Base-by-base conservation (phyloP, 2,797 vertebrate genomes). In the Apogon talboti region DNA sequence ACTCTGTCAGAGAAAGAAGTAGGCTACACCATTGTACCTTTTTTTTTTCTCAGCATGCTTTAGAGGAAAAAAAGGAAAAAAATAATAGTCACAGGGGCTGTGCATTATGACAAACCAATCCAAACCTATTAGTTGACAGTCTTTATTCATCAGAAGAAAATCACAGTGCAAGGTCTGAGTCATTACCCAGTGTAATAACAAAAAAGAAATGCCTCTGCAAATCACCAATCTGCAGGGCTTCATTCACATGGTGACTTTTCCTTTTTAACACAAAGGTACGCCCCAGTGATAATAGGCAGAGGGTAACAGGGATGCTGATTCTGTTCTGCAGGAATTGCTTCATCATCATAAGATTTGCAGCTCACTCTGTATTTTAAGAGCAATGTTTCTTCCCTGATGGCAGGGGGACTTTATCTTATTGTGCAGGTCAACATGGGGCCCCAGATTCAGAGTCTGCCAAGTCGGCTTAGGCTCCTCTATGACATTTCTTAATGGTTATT, bases 291-390 rank as follows among this genome's bases (percentile, higher is more conserved):
- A 24, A 55, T 64, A 78, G 44, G 49, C 59, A 54, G 60, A 21
- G 50, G 50, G 57, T 53, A 52, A 56, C 19, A 62, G 70, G 57
- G 79, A 85, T 76, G 78, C 74, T 82, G 65, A 66, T 56, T 78
- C 47, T 53, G 55, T 74, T 74, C 71, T 83, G 79, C 75, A 66
- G 72, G 74, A 87, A 86, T 19, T 90, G 84, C 83, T 88, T 87
- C 72, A 88, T 90, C 83, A 89, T 89, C 66, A 74, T 61, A 75
- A 66, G 68, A 80, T 81, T 69, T 76, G 59, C 56, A 70, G 81
- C 67, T 71, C 76, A 53, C 41, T 63, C 62, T 76, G 35, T 77
- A 67, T 88, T 84, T 71, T 69, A 54, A 69, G 70, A 83, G 58
- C 61, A 66, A 73, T 77, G 66, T 76, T 52, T 69, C 63, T 66